Base-by-base conservation (phyloP, 2,113 vertebrate genomes). In the Xenus cinereus region DNA sequence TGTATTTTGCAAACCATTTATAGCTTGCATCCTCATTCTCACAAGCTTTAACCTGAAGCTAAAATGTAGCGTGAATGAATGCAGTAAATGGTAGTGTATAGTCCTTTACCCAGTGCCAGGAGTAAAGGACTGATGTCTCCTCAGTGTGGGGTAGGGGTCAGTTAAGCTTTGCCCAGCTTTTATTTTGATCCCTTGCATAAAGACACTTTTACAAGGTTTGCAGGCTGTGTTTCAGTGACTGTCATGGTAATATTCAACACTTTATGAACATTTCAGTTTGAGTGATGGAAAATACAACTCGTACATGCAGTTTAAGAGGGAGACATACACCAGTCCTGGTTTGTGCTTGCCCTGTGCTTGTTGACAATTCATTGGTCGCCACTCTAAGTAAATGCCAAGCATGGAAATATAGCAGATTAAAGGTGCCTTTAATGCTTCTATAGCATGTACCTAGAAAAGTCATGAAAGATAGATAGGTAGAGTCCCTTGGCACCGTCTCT, bases 401-500 rank as follows among this genome's bases (percentile, higher is more conserved):
- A 72, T 3, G 14, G 68, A 78, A 53, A 37, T 6, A 30, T 6
- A 60, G 60, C 72, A 81, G 64, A 95, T 93, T 87, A 95, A 92
- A 94, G 60, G 39, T 54, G 56, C 46, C 32, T 92, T 92, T 91
- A 95, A 84, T 89, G 69, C 32, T 82, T 53, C 85, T 75, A 1
- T 26, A 45, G 19, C 64, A 4, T 8, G 43, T 37, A 76, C 56
- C 82, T 89, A 43, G 30, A 90, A 72, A 90, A 92, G 64, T 72
- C 85, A 68, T 78, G 73, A 72, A 77, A 95, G 81, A 90, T 21
- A 57, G 90, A 92, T 74, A 89, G 89, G 84, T 87, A 87, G 63
- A 73, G 75, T 91, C 95, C 91, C 93, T 59, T 68, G 93, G 78
- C 67, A 93, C 92, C 51, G 8, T 74, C 80, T 79, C 86, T 89